Evolutionary conservation across 92 coral and sea anemone species (phyloP), one percentile per base, ranked within the genome.

Genomic region (Zoanthus sociatus): DNA sequence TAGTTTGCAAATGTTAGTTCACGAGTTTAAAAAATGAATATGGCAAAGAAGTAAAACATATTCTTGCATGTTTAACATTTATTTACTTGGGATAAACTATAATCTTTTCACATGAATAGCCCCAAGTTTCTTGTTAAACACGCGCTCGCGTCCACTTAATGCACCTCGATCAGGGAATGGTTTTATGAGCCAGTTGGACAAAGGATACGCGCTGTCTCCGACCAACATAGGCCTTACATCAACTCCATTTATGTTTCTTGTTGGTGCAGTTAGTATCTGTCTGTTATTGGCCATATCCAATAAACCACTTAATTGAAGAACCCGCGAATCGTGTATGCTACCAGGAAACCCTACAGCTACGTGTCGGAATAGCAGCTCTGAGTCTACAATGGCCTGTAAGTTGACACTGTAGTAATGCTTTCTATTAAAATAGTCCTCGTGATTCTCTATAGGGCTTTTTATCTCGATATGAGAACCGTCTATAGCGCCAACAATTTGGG

Each of bases 381-480:
- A 82, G 77, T 88, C 81, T 42, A 88, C 88, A 50, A 88, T 82
- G 74, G 72, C 91, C 60, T 88, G 90, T 14, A 88, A 60, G 82
- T 88, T 88, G 20, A 88, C 81, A 61, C 90, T 88, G 87, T 88
- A 81, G 63, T 79, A 66, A 70, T 87, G 87, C 73, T 87, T 87
- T 47, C 83, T 45, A 73, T 88, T 72, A 60, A 88, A 88, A 54
- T 82, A 88, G 76, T 88, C 91, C 77, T 88, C 87, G 60, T 88
- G 87, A 56, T 81, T 88, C 60, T 82, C 60, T 54, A 75, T 20
- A 60, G 90, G 86, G 26, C 77, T 71, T 61, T 87, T 87, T 46
- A 68, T 61, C 74, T 88, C 91, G 74, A 81, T 81, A 33, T 88
- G 91, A 60, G 73, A 88, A 42, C 91, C 91, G 58, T 88, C 87